Evolutionary conservation across 1,140 invertebrate species (phyloP), one percentile per base, ranked within the genome.

Genomic region (Thereuonema tuberculata): DNA sequence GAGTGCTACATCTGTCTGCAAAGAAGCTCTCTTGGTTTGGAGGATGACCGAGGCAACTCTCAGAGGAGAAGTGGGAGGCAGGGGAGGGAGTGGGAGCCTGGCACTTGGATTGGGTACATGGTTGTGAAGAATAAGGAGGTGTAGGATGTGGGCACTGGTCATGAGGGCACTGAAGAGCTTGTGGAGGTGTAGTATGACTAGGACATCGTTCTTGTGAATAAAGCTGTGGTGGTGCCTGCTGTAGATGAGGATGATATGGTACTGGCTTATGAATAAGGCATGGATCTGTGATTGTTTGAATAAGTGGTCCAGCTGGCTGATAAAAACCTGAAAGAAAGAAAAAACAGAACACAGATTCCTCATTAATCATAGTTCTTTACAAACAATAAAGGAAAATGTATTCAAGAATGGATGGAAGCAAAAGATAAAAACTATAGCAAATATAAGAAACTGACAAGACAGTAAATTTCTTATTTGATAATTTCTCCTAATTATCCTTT

Each of bases 251-350:
- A 56, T 59, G 58, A 53, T 31, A 59, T n/a, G 58, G 58, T n/a
- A 59, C 49, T 12, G 58, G 58, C 25, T 59, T 59, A 27, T 59
- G 58, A 27, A 59, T 59, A 43, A 59, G 58, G 49, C 58, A 63
- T 17, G 64, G 56, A 37, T 66, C 65, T 27, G 61, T 57, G 14
- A 53, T n/a, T 25, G 66, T 64, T 55, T 67, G 66, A 26, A 67
- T 64, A 2, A 67, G 25, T 55, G 66, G 64, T 25, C 66, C 66
- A 49, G 65, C 62, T 52, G 66, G 66, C 27, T 67, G 65, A 56
- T 61, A 67, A 62, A 63, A 66, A 31, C 65, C 66, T 65, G 31
- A 2, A 65, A 55, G 26, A 49, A 58, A 31, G 31, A 31, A 53
- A 31, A 50, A 29, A 49, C 23, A 26, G 49, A 50, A 12, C 31